Conservation (phyloP, 2,113 vertebrate genomes). For the Lynx canadensis region DNA sequence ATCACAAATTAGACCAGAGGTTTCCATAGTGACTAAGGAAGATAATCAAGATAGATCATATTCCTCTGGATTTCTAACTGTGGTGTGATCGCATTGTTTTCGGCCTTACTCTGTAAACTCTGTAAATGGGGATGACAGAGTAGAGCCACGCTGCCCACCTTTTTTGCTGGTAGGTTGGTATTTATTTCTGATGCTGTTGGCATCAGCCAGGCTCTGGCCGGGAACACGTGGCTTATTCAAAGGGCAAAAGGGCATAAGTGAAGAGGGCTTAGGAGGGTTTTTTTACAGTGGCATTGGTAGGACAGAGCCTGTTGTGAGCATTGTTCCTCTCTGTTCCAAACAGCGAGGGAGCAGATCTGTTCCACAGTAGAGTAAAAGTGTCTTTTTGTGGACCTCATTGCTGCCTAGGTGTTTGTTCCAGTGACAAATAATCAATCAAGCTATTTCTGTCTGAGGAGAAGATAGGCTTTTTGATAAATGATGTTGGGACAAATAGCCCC, state of each 20-base stretch:
- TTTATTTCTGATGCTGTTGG: neutral
- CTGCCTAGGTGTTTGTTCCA: neutral
- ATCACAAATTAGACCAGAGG: neutral
- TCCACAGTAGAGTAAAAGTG: neutral
- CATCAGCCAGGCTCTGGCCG: neutral
- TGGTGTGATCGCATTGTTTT: neutral
- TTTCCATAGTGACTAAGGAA: neutral
- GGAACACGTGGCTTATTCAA: neutral
- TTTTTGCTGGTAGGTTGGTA: neutral
- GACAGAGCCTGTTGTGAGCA: neutral
- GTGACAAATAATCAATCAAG: neutral
- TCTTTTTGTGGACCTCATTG: neutral
- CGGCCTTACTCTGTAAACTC: neutral
- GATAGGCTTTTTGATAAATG: neutral
- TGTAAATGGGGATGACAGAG: neutral
- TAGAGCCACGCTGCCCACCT: neutral
- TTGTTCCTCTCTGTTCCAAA: neutral
- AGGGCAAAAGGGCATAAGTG: neutral
- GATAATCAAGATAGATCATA: neutral
- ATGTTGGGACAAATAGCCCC: neutral
- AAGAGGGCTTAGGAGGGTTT: neutral
- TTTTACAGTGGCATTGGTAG: neutral
- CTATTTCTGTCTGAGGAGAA: conserved; percentile 14
- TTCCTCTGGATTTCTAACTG: neutral
- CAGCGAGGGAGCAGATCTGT: fast-evolving